A percentile compares a stretch with the other conserved stretches of the same genome.
Conservation (phyloP, 1,140 invertebrate species). For the Caenorhabditis latens region DNA sequence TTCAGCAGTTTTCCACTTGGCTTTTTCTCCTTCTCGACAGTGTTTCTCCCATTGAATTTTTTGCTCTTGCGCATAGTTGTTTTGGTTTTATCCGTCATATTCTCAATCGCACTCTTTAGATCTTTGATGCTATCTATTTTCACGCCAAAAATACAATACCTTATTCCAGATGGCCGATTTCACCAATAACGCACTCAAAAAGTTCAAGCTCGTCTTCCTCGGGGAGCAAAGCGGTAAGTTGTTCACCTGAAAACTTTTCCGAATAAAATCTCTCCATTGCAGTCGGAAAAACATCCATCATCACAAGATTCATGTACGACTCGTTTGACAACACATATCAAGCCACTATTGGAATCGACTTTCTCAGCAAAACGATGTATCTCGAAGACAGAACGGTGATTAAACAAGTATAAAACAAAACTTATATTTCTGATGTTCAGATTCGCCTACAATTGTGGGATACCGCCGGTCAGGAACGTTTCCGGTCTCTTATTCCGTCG, state of each 20-base stretch:
- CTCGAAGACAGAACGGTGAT: slow-evolving; percentile 97
- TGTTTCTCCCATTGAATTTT: neutral
- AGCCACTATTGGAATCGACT: slow-evolving; percentile 99
- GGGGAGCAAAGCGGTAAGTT: slow-evolving; percentile 47
- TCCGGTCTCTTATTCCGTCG: slow-evolving; percentile 96
- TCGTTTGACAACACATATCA: slow-evolving; percentile 99
- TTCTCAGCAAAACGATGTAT: slow-evolving; percentile 99
- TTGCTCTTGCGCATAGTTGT: neutral
- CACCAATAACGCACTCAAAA: slow-evolving; percentile 41
- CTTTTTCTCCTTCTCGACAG: neutral
- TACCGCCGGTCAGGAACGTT: slow-evolving; percentile 97
- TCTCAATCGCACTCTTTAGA: neutral
- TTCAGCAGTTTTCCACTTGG: neutral
- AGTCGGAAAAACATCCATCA: slow-evolving; percentile 99
- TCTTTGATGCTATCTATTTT: neutral
- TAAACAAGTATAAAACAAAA: slow-evolving; percentile 41
- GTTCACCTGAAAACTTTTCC: slow-evolving; percentile 75
- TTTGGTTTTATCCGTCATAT: neutral
- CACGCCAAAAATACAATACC: neutral
- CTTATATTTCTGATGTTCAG: slow-evolving; percentile 77
- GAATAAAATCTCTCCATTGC: slow-evolving; percentile 79
- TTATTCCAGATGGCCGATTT: slow-evolving; percentile 26
- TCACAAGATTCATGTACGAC: slow-evolving; percentile 99
- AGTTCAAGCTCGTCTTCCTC: slow-evolving; percentile 52
- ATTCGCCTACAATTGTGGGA: slow-evolving; percentile 96